These are phyloP conservation scores for Trichopria drosophilae DNA, from an alignment of 2,888 invertebrate genomes.

Conservation along the genomic window DNA sequence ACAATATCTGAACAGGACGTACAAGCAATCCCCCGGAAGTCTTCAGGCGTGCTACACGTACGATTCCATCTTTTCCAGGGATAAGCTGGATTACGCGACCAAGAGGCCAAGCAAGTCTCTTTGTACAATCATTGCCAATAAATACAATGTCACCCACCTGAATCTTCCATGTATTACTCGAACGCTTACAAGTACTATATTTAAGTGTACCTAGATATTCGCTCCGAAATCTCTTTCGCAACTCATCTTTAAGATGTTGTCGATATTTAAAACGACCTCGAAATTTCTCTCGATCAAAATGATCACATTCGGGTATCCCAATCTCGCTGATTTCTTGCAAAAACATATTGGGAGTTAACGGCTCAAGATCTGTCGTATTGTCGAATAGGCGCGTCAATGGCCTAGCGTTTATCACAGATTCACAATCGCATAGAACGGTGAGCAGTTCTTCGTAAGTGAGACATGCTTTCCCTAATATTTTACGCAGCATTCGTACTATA, in stretches of 20 bases:
- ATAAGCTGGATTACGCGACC: too few species aligned
- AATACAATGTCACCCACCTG: background rate
- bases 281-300: conserved; percentile 27
- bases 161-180: background rate
- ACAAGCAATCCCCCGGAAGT: too few species aligned
- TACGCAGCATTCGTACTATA: conserved; percentile 44
- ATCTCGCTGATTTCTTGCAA: conserved; percentile 31
- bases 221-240: conserved; percentile 35
- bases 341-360: conserved; percentile 42
- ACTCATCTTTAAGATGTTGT: conserved; percentile 35
- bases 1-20: too few species aligned
- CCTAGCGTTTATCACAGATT: conserved; percentile 46
- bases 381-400: conserved; percentile 42
- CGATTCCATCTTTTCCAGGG: too few species aligned
- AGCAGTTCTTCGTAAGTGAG: conserved; percentile 38
- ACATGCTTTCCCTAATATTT: conserved; percentile 45
- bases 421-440: conserved; percentile 41
- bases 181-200: background rate
- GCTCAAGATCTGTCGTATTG: conserved; percentile 31
- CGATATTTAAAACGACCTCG: conserved; percentile 27
- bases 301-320: conserved; percentile 37
- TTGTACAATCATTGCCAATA: background rate
- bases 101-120: too few species aligned
- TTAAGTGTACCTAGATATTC: conserved; percentile 33
- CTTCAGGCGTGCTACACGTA: too few species aligned